Base-by-base conservation (phyloP, 2,113 vertebrate genomes). In the Progne subis region DNA sequence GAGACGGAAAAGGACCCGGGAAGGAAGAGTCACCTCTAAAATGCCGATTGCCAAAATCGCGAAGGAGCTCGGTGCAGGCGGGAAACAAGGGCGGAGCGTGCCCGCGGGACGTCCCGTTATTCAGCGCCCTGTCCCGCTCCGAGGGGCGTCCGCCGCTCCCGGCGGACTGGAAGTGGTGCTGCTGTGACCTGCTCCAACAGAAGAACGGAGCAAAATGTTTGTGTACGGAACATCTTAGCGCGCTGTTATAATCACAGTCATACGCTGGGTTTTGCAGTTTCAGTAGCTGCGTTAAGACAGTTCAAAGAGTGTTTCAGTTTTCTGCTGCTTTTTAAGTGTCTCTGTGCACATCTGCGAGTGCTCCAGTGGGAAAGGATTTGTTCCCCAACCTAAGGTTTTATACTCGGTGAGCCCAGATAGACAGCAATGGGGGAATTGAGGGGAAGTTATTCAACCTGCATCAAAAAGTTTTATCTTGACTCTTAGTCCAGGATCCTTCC, bases 171-270 rank as follows among this genome's bases (percentile, higher is more conserved):
- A 23, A 41, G 43, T 0, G 28, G 5, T 5, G 74, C 64, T 29
- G 9, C 46, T 6, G 14, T 7, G 7, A 28, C n/a, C 34, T 6
- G 65, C 64, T n/a, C 53, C n/a, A 1, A 24, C 32, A 3, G 18
- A 12, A 44, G 60, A 68, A 9, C 1, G 13, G n/a, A 31, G 34
- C 11, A 5, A 50, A 78, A 16, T 11, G 6, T n/a, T 49, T n/a
- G 32, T 6, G 0, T 16, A 2, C 3, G 4, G 31, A 43, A 41
- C 2, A 2, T 11, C 23, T 14, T 55, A 74, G 43, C 6, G 1
- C 24, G 1, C 12, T 5, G 20, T n/a, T 49, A 4, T 9, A 21
- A 24, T 70, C 52, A 19, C 43, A 25, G 44, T 25, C 32, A 14
- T 1, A 16, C 11, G 4, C 25, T 13, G 7, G 14, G 9, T 14